Evolutionary conservation across 1,140 invertebrate genomes (phyloP), one percentile per base, ranked within the genome.

Genomic region (Megalopta genalis): DNA sequence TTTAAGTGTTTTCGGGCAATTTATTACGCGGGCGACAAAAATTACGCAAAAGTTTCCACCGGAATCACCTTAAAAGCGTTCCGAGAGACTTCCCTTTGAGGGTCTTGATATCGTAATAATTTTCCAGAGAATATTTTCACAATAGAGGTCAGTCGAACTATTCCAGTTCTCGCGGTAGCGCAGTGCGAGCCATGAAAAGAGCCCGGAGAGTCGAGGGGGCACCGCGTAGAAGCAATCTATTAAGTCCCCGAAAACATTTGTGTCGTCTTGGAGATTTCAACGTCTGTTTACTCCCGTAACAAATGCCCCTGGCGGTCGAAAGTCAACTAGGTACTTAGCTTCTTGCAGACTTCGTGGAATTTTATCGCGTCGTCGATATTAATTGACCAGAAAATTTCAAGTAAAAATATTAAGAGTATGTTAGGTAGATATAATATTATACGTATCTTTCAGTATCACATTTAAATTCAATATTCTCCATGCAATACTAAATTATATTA

Each of bases 1-100:
- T 37, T 59, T 37, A 39, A 59, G 52, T 57, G 6, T 59, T 70
- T 70, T 39, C 7, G n/a, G 9, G 37, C 25, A 60, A 71, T 71
- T 71, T 71, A 16, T 46, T 14, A 62, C 69, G 25, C 25, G 14
- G 12, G 7, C 54, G n/a, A 70, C 21, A 3, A 59, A 57, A 59
- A 59, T 57, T 69, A 69, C 32, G 14, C 3, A 7, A 27, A 52
- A 10, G 2, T 68, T 71, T 25, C 23, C n/a, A 7, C 14, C 16
- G n/a, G n/a, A 32, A 32, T 27, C 25, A 32, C 27, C 25, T 62
- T 16, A 18, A 62, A 32, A 62, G 60, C 25, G 16, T 18, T 16
- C 8, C 65, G 8, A 12, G 3, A 54, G 52, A 32, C 25, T 62
- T 46, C 42, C 60, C 27, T 69, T 69, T 21, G 49, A 69, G 8